Evolutionary conservation across 2,797 vertebrate genomes (phyloP), one percentile per base, ranked within the genome.

Genomic region (Protosalanx chinensis): DNA sequence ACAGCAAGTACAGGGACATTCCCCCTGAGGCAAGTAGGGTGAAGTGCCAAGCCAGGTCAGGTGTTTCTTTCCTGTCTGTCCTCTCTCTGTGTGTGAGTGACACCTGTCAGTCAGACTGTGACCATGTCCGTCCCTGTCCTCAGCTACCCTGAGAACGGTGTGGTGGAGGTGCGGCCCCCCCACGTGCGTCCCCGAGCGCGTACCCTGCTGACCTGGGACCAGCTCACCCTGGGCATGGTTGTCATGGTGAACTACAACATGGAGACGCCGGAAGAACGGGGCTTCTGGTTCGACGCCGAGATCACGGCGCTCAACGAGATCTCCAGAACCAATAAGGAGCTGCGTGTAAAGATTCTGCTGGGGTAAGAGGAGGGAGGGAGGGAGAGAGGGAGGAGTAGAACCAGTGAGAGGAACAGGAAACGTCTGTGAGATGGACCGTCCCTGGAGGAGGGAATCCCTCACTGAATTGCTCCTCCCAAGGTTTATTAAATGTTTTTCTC

Each of bases 241-340:
- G 95, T 98, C 78, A 97, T 99, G 96, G 95, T 98, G 84, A 98
- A 98, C 91, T 98, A 98, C 91, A 98, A 98, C 85, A 92, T 98
- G 84, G 97, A 98, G 90, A 93, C 92, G 7, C 97, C 97, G 2
- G 94, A 96, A 73, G 96, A 98, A 88, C 93, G 97, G 88, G 97
- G 97, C 82, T 98, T 98, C 87, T 98, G 97, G 97, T 99, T 96
- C 78, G 96, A 99, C 74, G 96, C 95, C 35, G 95, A 98, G 92
- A 90, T 99, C 84, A 94, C 93, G 68, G 73, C 90, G 71, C 35
- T 98, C 85, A 96, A 94, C 86, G 95, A 96, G 88, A 85, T 95
- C 33, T 95, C 97, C 82, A 95, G 97, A 84, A 98, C 97, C 87
- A 98, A 95, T 88, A 98, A 95, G 90, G 97, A 99, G 92, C 93